Conservation (phyloP, 2,113 vertebrate genomes). For the Phyllopteryx taeniolatus region DNA sequence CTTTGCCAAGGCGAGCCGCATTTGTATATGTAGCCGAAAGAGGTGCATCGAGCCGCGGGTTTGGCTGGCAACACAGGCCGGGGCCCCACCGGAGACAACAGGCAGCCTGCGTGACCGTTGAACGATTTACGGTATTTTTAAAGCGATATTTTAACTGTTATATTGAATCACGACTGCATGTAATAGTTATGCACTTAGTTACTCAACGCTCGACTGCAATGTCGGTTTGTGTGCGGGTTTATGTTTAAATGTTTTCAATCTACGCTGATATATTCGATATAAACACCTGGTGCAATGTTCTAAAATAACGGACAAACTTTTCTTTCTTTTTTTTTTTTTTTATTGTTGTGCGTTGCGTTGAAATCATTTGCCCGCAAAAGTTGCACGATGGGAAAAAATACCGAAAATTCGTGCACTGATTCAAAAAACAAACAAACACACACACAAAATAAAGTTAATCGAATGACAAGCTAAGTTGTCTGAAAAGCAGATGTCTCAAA, state of each 20-base stretch:
- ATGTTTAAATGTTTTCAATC: not conserved
- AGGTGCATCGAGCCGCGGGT: not conserved
- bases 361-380: not conserved
- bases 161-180: not conserved
- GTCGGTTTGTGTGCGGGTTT: not conserved
- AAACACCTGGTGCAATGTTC: not conserved
- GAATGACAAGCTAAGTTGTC: too few relatives aligned
- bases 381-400: not conserved
- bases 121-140: not conserved
- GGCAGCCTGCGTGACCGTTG: conserved; percentile 7
- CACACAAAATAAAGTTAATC: too few relatives aligned
- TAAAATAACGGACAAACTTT: not conserved
- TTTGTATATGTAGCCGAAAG: not conserved
- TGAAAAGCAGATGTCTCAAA: not conserved
- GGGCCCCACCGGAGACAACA: not conserved
- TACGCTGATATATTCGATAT: not conserved
- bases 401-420: not conserved
- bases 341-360: not conserved
- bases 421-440: too few relatives aligned
- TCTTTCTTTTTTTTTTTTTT: too few relatives aligned
- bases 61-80: not conserved
- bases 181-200: not conserved
- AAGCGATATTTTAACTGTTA: not conserved
- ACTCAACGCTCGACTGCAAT: not conserved
- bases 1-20: not conserved